These are phyloP conservation scores for Microctonus brassicae DNA, from an alignment of 2,888 invertebrate genomes.

Conservation along the genomic window DNA sequence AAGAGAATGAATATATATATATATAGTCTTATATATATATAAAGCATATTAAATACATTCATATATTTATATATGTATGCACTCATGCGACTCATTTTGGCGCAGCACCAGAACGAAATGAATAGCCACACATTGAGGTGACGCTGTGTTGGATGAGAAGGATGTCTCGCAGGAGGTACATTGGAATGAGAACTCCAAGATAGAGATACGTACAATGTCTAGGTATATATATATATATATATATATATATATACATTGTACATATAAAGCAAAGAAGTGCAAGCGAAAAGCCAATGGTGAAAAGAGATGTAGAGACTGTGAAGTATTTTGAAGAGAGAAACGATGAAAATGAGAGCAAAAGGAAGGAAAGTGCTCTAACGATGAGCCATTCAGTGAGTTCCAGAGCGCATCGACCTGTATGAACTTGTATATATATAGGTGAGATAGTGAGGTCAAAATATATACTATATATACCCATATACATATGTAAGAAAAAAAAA, in stretches of 20 bases:
- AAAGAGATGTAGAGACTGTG: background rate
- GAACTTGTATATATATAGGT: conserved; percentile 37
- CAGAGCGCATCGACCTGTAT: conserved; percentile 49
- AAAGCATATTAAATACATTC: too few relatives aligned
- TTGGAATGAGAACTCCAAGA: conserved; percentile 25
- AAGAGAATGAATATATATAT: too few relatives aligned
- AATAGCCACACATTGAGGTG: conserved; percentile 48
- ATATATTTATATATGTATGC: too few relatives aligned
- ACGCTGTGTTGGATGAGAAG: conserved; percentile 38
- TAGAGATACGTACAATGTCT: background rate
- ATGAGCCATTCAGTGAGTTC: conserved; percentile 51
- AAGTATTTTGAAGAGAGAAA: background rate
- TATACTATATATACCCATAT: background rate
- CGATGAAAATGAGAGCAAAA: conserved; percentile 36
- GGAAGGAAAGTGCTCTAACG: conserved; percentile 53
- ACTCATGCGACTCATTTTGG: conserved; percentile 44
- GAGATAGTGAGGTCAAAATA: conserved; percentile 31
- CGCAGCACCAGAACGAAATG: conserved; percentile 46
- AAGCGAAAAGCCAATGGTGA: background rate
- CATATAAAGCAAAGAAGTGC: conserved; percentile 9
- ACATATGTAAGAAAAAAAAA: background rate
- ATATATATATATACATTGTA: too few relatives aligned
- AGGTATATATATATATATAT: too few relatives aligned
- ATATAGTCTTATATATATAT: too few relatives aligned
- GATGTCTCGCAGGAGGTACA: conserved; percentile 26